Base-by-base conservation (phyloP, 1,140 invertebrate species). In the Ooceraea biroi region DNA sequence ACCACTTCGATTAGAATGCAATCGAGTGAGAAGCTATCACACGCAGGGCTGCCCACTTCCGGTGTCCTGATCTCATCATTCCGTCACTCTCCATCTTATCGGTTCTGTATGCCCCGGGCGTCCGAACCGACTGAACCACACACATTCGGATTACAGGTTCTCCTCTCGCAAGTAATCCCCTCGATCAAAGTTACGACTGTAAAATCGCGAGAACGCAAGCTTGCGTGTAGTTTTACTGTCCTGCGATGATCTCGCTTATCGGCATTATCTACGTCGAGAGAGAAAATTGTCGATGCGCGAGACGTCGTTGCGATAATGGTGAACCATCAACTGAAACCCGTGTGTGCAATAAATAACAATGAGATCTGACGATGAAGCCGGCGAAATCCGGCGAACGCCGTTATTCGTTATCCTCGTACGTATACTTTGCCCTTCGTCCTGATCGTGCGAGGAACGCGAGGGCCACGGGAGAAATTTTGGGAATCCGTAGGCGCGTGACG, bases 1-100 rank as follows among this genome's bases (percentile, higher is more conserved):
- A 30, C 66, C 71, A 84, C 57, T 60, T 83, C 86, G 87, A 91
- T 91, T 80, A 85, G 84, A 77, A 88, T 86, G 86, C 87, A 90
- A 90, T 91, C 87, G 85, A 87, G 86, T 84, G 85, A 82, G 69
- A 91, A 61, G 83, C 86, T 71, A 91, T 91, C 89, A 89, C 72
- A 90, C 84, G 87, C 90, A 90, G 87, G 52, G 82, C 65, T 72
- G 85, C 50, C 41, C 83, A 86, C 46, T 74, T 73, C 57, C 74
- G 87, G 63, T 87, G 48, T 52, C 65, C 30, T 41, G 60, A 80
- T 72, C 73, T 74, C 77, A 84, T 85, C 82, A 85, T 60, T 68
- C 74, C 25, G 58, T 88, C 84, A 46, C 27, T 83, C 68, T 52
- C 41, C 61, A 52, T 48, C 69, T 90, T 85, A 87, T 87, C 77